Percentiles rank a stretch among this genome's conserved stretches.
Conservation (phyloP, 2,113 vertebrate species). For the Triplophysa rosa region DNA sequence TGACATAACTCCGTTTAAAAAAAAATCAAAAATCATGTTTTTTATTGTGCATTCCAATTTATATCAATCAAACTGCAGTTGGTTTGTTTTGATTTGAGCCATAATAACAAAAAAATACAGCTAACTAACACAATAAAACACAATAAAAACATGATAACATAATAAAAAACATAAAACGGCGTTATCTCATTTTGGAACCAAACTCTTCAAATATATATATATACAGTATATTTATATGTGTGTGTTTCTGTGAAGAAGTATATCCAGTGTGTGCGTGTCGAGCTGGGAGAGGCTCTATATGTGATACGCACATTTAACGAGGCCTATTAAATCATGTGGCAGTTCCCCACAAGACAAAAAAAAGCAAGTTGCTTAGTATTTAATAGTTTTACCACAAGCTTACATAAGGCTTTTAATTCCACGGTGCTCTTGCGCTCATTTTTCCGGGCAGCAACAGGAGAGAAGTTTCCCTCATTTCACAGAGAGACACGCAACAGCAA, state of each 20-base stretch:
- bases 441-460: constrained; percentile 68
- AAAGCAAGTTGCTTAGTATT: constrained; percentile 73
- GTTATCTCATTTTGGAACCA: no score
- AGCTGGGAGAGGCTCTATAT: constrained; percentile 65
- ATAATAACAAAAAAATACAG: no score
- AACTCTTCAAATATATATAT: no score
- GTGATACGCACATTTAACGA: constrained; percentile 77
- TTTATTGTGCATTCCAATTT: no score
- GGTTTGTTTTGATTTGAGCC: no score
- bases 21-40: no score
- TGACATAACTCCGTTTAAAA: no score
- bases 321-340: constrained; percentile 78
- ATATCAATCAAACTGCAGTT: no score
- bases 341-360: constrained; percentile 68
- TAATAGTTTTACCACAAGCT: constrained; percentile 77
- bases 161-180: no score
- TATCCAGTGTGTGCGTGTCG: constrained; percentile 55
- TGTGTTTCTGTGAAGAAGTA: constrained; percentile 17
- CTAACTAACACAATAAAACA: no score
- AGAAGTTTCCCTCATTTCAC: constrained; percentile 69
- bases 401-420: constrained; percentile 76
- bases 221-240: no score
- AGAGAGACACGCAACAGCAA: constrained; percentile 75
- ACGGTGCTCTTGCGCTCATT: constrained; percentile 62
- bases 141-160: no score